A percentile compares a stretch with the other conserved stretches of the same genome.
These are phyloP conservation scores for Oncorhynchus clarkii DNA, from an alignment of 2,113 vertebrate species.

Conservation along the genomic window DNA sequence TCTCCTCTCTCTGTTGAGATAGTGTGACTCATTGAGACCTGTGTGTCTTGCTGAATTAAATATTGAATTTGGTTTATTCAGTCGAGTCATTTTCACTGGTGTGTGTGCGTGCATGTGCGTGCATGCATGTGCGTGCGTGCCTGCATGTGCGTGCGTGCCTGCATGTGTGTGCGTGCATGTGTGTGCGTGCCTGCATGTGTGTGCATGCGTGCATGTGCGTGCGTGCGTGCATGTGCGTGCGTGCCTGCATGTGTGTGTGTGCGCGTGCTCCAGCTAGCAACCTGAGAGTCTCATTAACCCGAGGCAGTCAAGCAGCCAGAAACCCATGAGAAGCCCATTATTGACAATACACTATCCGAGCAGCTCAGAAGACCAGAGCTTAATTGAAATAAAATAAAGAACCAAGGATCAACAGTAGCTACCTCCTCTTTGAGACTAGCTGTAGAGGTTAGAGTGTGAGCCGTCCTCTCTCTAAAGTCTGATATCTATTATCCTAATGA, in stretches of 20 bases:
- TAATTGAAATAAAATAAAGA: neutral
- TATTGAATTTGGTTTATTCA: neutral
- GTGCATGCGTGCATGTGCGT: no score
- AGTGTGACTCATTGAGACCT: neutral
- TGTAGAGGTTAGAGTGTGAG: neutral
- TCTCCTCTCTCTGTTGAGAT: neutral
- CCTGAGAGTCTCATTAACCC: neutral
- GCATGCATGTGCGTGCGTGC: no score
- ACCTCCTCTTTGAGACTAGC: neutral
- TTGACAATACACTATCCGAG: neutral
- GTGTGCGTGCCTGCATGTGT: no score
- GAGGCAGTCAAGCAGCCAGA: neutral
- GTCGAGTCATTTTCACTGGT: neutral
- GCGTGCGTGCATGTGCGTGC: no score
- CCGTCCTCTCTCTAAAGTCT: neutral
- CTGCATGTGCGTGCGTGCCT: no score
- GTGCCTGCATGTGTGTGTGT: no score
- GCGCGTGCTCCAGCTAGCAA: neutral
- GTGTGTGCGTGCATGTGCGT: no score
- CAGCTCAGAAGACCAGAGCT: neutral
- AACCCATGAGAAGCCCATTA: neutral
- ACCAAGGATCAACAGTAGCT: neutral
- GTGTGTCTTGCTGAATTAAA: neutral
- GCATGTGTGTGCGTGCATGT: no score
- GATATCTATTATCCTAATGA: constrained; percentile 4